phyloP scores from a whole-genome alignment of 2,888 invertebrate species.

The Biston betularia region DNA sequence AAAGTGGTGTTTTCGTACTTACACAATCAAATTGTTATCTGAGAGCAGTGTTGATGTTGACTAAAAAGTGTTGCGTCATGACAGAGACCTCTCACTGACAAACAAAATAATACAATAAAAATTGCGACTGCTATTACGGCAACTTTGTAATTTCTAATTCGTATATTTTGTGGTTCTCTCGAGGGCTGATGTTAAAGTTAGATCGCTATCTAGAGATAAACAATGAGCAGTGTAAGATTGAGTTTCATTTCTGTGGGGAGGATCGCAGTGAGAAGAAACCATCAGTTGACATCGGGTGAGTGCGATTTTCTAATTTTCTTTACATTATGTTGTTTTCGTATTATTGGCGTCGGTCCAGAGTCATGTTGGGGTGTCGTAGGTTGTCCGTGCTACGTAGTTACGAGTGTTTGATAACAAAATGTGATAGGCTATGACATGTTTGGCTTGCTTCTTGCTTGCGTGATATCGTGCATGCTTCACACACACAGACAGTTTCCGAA shows the following conservation, averaged over 20 bases:
- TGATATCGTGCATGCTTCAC: conserved; percentile 41
- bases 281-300: conserved; percentile 79
- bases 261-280: conserved; percentile 80
- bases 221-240: conserved; percentile 83
- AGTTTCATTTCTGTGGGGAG: conserved; percentile 81
- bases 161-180: conserved; percentile 60
- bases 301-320: conserved; percentile 50
- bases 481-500: conserved; percentile 26
- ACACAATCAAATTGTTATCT: conserved; percentile 67
- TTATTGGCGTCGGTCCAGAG: conserved; percentile 73
- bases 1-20: conserved; percentile 79
- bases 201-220: conserved; percentile 62
- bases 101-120: conserved; percentile 82
- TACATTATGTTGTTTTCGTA: conserved; percentile 53
- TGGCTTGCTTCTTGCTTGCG: conserved; percentile 42
- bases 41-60: conserved; percentile 77
- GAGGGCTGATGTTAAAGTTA: conserved; percentile 76
- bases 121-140: conserved; percentile 69
- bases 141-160: conserved; percentile 68
- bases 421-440: conserved; percentile 55
- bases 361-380: conserved; percentile 57
- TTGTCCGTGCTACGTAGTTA: conserved; percentile 46
- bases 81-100: conserved; percentile 85
- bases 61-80: conserved; percentile 86
- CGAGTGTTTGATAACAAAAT: conserved; percentile 78